Percentiles rank a stretch among this genome's conserved stretches.
Evolutionary conservation across 2,113 vertebrate species (phyloP).

Genomic region (Phrynosoma blainvillii): DNA sequence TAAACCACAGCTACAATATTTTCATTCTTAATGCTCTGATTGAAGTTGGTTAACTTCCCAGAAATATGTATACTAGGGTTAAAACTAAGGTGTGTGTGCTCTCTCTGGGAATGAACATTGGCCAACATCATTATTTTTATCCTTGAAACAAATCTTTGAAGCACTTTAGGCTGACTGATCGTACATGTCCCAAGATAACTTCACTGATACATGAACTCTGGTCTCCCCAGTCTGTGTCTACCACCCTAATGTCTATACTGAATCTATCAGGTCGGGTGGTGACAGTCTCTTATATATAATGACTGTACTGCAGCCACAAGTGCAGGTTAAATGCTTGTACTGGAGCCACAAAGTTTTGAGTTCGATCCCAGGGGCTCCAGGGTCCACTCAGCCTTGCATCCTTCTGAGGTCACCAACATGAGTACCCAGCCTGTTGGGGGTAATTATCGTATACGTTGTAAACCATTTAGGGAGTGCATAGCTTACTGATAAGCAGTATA

Average conservation of each 20-base stretch:
- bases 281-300: too few species aligned
- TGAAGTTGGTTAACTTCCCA: neutral
- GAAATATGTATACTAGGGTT: neutral
- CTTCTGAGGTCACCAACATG: too few species aligned
- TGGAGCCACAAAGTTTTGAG: too few species aligned
- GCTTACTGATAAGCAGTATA: too few species aligned
- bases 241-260: too few species aligned
- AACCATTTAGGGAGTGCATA: too few species aligned
- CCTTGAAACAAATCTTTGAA: neutral
- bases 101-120: neutral
- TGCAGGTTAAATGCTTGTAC: too few species aligned
- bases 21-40: neutral
- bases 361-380: too few species aligned
- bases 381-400: too few species aligned
- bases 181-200: neutral
- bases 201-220: neutral
- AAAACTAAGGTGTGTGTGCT: neutral
- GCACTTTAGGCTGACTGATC: neutral
- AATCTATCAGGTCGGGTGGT: neutral
- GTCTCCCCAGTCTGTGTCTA: neutral
- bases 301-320: too few species aligned
- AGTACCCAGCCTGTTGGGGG: too few species aligned
- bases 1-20: neutral
- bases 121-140: neutral
- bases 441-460: too few species aligned